A percentile compares a stretch with the other conserved stretches of the same genome.
phyloP scores from a whole-genome alignment of 2,888 invertebrate species.

The Drosophila mettleri region DNA sequence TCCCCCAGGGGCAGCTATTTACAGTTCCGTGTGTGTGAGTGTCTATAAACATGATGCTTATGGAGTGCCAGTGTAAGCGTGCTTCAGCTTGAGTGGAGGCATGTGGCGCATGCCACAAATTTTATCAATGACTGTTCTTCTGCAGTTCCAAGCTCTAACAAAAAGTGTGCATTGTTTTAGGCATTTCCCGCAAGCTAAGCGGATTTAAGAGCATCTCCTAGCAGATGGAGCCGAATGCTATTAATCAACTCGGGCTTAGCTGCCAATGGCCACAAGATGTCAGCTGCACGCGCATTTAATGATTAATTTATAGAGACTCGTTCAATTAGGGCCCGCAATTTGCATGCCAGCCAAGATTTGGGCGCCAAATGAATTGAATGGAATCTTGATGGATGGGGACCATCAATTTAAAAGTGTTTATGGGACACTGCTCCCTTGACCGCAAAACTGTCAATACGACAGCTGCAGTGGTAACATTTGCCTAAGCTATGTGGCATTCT shows the following conservation, averaged over 20 bases:
- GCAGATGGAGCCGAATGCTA: conserved; percentile 46
- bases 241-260: conserved; percentile 77
- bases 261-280: conserved; percentile 58
- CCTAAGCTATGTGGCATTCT: conserved; percentile 61
- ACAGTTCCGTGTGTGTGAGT: conserved; percentile 69
- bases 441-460: conserved; percentile 76
- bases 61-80: conserved; percentile 62
- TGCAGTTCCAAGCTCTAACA: conserved; percentile 1
- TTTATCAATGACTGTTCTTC: conserved; percentile 12
- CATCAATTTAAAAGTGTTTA: conserved; percentile 82
- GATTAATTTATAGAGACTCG: conserved; percentile 71
- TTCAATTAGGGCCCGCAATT: conserved; percentile 74
- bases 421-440: conserved; percentile 59
- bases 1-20: conserved; percentile 85
- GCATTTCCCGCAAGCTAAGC: conserved; percentile 56
- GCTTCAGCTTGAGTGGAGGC: conserved; percentile 65
- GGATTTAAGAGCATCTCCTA: conserved; percentile 69
- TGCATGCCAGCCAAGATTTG: conserved; percentile 62
- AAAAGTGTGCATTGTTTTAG: conserved; percentile 63
- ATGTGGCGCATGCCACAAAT: conserved; percentile 52
- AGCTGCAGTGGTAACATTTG: conserved; percentile 73
- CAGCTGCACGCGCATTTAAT: conserved; percentile 69
- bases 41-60: conserved; percentile 77
- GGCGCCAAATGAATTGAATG: conserved; percentile 40
- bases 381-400: conserved; percentile 78